phyloP scores from a whole-genome alignment of 1,140 invertebrate species.

The Globodera rostochiensis region DNA sequence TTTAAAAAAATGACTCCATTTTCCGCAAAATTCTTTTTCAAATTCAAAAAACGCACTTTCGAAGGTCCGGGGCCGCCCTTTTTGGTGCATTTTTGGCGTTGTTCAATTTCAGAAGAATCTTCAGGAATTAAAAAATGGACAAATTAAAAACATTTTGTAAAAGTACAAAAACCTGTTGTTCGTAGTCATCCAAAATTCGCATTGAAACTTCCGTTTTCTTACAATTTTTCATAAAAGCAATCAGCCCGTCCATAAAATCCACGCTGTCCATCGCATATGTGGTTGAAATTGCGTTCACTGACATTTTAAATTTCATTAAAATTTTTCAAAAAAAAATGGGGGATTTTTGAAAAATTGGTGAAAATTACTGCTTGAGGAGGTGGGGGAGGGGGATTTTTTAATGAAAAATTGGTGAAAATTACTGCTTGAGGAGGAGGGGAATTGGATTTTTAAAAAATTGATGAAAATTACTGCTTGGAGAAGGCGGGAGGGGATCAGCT shows the following conservation, averaged over 20 bases:
- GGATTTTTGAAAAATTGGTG: too few relatives aligned
- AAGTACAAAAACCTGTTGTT: not conserved
- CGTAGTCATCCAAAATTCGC: not conserved
- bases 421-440: too few relatives aligned
- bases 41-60: not conserved
- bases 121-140: not conserved
- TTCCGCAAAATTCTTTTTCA: not conserved
- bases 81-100: not conserved
- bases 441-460: not conserved
- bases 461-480: too few relatives aligned
- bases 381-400: not conserved
- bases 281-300: not conserved
- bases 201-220: not conserved
- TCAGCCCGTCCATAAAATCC: not conserved
- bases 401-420: not conserved
- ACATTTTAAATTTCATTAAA: too few relatives aligned
- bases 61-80: not conserved
- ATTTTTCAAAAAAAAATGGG: not conserved
- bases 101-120: not conserved
- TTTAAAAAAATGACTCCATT: not conserved
- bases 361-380: too few relatives aligned
- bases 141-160: not conserved
- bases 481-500: not conserved
- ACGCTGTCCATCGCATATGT: not conserved
- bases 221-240: slow-evolving; percentile 4